Percentiles rank a stretch among this genome's conserved stretches.
These are phyloP conservation scores for Tenthredo distinguenda DNA, from an alignment of 2,888 invertebrate genomes.

Conservation along the genomic window DNA sequence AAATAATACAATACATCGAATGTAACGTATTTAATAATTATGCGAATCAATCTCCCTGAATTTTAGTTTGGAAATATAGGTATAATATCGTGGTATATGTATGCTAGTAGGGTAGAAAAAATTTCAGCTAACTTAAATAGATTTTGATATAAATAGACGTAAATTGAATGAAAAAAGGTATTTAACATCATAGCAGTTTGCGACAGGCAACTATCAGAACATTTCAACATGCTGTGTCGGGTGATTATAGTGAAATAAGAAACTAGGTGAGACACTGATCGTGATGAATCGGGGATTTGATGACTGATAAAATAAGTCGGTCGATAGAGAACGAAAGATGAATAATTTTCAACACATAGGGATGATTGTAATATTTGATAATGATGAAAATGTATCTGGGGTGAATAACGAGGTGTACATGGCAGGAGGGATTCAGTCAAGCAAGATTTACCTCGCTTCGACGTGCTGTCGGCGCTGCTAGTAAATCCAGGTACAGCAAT, in stretches of 20 bases:
- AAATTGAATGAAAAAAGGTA: not conserved
- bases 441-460: slow-evolving; percentile 74
- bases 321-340: not conserved
- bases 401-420: not conserved
- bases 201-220: not conserved
- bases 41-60: not conserved
- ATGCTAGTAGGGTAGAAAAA: not conserved
- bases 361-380: not conserved
- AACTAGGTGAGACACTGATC: not conserved
- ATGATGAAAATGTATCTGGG: not conserved
- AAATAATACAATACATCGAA: not conserved
- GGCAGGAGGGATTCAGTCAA: not conserved
- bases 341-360: not conserved
- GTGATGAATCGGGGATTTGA: not conserved
- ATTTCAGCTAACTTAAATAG: not conserved
- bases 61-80: not conserved
- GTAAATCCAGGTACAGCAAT: slow-evolving; percentile 77
- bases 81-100: not conserved
- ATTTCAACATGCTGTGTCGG: slow-evolving; percentile 4
- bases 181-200: not conserved
- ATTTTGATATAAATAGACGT: not conserved
- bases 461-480: slow-evolving; percentile 75
- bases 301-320: not conserved
- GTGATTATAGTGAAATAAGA: not conserved
- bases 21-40: not conserved